phyloP scores from a whole-genome alignment of 2,797 vertebrate species.

The Brachyalestes nurse region DNA sequence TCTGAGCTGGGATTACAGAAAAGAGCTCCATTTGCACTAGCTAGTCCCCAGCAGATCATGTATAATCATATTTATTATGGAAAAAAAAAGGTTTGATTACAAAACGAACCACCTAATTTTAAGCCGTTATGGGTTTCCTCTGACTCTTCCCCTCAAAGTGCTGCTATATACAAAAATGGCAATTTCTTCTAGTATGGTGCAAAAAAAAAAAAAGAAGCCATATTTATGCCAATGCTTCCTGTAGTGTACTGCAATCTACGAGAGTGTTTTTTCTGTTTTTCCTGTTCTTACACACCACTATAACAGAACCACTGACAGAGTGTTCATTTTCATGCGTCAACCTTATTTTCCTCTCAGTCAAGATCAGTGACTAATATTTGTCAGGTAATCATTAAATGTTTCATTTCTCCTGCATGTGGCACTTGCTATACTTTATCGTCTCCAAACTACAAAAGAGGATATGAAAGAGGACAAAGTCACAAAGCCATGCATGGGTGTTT shows the following conservation, averaged over 20 bases:
- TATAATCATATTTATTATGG: not conserved
- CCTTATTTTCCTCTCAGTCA: too few species aligned
- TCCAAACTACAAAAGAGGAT: slow-evolving; percentile 2
- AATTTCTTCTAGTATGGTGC: not conserved
- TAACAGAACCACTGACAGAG: too few species aligned
- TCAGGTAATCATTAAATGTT: too few species aligned
- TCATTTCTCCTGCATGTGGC: too few species aligned
- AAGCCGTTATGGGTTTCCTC: not conserved
- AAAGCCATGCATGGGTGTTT: slow-evolving; percentile 32
- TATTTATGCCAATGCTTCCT: not conserved
- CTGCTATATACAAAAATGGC: not conserved
- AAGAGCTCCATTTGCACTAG: slow-evolving; percentile 56
- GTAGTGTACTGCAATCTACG: not conserved
- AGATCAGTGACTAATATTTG: too few species aligned
- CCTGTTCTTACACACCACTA: not conserved
- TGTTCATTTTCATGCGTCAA: too few species aligned
- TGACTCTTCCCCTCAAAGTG: not conserved
- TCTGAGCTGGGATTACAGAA: slow-evolving; percentile 65
- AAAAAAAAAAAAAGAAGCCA: not conserved
- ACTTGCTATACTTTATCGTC: not conserved
- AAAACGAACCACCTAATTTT: not conserved
- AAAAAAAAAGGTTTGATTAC: not conserved
- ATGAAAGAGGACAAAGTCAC: slow-evolving; percentile 10
- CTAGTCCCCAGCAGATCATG: not conserved
- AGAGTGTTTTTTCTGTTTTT: not conserved